Evolutionary conservation across 2,888 invertebrate species (phyloP), one percentile per base, ranked within the genome.

Genomic region (Bedellia somnulentella): DNA sequence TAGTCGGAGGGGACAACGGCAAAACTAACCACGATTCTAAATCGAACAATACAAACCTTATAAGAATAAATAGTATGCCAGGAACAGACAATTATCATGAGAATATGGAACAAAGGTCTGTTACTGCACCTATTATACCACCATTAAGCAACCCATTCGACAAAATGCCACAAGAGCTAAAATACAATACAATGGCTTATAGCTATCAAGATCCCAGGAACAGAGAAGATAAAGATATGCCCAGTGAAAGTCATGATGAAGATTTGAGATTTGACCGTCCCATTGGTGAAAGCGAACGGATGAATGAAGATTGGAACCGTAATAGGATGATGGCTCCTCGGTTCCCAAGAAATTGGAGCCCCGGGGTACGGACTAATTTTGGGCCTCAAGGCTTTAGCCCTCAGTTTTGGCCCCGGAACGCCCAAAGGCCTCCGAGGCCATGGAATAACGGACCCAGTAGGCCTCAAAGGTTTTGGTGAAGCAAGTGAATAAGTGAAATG

Each of bases 401-500:
- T 11, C 51, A 44, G 30, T 57, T 59, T 30, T 57, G 67, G 60
- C 66, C 67, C 35, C 41, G 66, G 33, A 47, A 59, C 36, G 44
- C 66, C 35, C 75, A 68, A 24, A 44, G 75, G 44, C 40, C 62
- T n/a, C 49, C 63, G 9, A 49, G 57, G 39, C 38, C 70, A 44
- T 53, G 70, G 67, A 3, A 42, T 53, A 45, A 60, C 47, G 55
- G 66, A 33, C 52, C 79, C n/a, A n/a, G n/a, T 17, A 35, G 78
- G 44, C 44, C 64, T 34, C 42, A 60, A 47, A 45, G 78, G 49
- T 54, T 80, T 53, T 80, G 73, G 73, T 75, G 70, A 71, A 45
- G 24, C n/a, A n/a, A n/a, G n/a, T n/a, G n/a, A n/a, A n/a, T n/a
- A n/a, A n/a, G n/a, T n/a, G n/a, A n/a, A n/a, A n/a, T n/a, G n/a